These are phyloP conservation scores for Drosophila varians DNA, from an alignment of 1,140 invertebrate genomes.

Conservation along the genomic window DNA sequence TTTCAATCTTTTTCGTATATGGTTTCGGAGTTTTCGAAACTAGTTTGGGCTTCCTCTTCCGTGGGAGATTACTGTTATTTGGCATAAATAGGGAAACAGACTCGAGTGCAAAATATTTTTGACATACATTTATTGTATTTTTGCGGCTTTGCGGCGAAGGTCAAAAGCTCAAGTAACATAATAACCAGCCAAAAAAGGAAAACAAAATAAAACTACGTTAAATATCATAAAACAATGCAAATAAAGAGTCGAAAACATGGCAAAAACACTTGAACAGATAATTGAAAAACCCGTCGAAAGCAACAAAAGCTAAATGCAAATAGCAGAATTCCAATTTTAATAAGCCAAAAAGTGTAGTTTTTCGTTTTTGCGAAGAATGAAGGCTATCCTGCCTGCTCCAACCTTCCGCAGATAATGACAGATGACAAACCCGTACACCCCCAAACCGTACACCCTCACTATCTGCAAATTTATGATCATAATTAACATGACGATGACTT, in stretches of 20 bases:
- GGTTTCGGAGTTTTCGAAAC: neutral
- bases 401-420: constrained; percentile 41
- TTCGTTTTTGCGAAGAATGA: constrained; percentile 35
- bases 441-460: constrained; percentile 9
- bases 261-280: constrained; percentile 69
- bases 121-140: constrained; percentile 23
- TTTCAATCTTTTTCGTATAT: constrained; percentile 7
- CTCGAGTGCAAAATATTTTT: constrained; percentile 9
- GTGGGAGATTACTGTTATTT: neutral
- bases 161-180: constrained; percentile 21
- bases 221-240: constrained; percentile 65
- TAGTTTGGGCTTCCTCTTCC: neutral
- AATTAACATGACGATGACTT: constrained; percentile 57
- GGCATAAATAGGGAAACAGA: neutral
- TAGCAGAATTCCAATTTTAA: neutral
- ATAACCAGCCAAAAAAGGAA: constrained; percentile 44
- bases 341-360: neutral
- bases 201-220: constrained; percentile 29
- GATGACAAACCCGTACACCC: constrained; percentile 7
- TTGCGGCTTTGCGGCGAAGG: constrained; percentile 20
- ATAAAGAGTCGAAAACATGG: constrained; percentile 39
- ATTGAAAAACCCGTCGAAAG: constrained; percentile 48
- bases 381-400: constrained; percentile 33
- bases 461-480: constrained; percentile 48
- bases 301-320: neutral